Evolutionary conservation across 2,797 vertebrate genomes (phyloP).

Genomic region (Aythya fuligula): DNA sequence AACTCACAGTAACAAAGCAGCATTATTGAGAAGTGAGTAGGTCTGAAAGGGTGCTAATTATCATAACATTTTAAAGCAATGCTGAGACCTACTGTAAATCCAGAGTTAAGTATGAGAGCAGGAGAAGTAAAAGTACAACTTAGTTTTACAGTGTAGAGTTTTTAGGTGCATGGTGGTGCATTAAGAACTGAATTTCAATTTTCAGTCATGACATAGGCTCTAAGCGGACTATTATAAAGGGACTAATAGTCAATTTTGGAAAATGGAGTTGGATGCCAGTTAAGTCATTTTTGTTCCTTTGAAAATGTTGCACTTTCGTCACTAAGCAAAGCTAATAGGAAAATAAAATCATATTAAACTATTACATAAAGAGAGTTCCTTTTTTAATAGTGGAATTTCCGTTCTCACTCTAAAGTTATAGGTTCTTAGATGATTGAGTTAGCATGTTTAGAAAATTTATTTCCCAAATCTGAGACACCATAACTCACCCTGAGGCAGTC

Average conservation of each 20-base stretch:
- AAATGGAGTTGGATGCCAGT: neutral
- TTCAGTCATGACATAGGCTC: neutral
- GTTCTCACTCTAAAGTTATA: neutral
- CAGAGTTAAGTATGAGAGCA: neutral
- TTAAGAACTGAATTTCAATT: slow-evolving; percentile 1
- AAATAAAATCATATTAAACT: neutral
- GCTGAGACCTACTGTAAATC: neutral
- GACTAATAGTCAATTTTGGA: neutral
- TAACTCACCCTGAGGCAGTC: neutral
- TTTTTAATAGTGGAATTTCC: neutral
- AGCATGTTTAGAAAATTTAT: neutral
- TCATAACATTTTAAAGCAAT: neutral
- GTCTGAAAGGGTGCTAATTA: neutral
- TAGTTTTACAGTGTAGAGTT: neutral
- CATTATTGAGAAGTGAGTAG: neutral
- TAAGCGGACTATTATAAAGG: neutral
- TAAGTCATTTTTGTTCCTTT: neutral
- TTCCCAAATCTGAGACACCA: neutral
- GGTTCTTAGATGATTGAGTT: neutral
- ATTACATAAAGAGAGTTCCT: neutral
- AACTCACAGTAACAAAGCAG: neutral
- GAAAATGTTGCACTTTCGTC: neutral
- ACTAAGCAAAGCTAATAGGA: neutral
- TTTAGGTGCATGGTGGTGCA: neutral
- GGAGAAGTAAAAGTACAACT: neutral